phyloP scores from a whole-genome alignment of 92 coral and sea anemone species.

The Ricordea florida region DNA sequence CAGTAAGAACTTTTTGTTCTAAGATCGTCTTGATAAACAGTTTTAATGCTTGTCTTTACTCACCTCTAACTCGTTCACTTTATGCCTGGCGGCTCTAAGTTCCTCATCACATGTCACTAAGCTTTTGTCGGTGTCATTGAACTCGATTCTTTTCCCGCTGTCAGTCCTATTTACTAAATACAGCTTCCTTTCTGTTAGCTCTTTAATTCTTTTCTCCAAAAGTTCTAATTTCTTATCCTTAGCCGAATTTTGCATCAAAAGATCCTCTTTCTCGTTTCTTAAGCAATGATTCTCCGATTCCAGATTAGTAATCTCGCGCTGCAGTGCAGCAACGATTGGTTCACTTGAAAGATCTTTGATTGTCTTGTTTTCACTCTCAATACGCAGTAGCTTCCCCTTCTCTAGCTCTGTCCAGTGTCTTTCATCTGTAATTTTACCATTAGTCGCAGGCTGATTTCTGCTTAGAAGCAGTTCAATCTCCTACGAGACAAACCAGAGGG shows the following conservation, averaged over 20 bases:
- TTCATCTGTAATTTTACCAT: not conserved
- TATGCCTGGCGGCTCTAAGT: conserved; percentile 54
- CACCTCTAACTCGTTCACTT: conserved; percentile 65
- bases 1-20: too few species aligned
- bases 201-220: conserved; percentile 55
- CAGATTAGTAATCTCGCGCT: conserved; percentile 54
- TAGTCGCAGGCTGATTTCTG: conserved; percentile 22
- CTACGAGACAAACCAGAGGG: not conserved
- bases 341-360: conserved; percentile 52
- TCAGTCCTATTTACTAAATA: conserved; percentile 18
- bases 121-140: conserved; percentile 19
- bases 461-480: conserved; percentile 33
- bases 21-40: too few species aligned
- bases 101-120: conserved; percentile 22
- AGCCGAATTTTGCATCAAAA: conserved; percentile 53
- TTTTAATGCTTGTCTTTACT: too few species aligned
- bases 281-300: conserved; percentile 49
- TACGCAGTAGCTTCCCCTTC: conserved; percentile 52
- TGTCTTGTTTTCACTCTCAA: conserved; percentile 57
- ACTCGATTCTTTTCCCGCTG: conserved; percentile 13
- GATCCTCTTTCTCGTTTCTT: conserved; percentile 75
- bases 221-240: conserved; percentile 72
- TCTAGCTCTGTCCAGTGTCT: conserved; percentile 43
- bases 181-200: conserved; percentile 23
- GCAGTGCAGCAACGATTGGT: conserved; percentile 12